Evolutionary conservation across 2,888 invertebrate genomes (phyloP).

Genomic region (Apamea monoglypha): DNA sequence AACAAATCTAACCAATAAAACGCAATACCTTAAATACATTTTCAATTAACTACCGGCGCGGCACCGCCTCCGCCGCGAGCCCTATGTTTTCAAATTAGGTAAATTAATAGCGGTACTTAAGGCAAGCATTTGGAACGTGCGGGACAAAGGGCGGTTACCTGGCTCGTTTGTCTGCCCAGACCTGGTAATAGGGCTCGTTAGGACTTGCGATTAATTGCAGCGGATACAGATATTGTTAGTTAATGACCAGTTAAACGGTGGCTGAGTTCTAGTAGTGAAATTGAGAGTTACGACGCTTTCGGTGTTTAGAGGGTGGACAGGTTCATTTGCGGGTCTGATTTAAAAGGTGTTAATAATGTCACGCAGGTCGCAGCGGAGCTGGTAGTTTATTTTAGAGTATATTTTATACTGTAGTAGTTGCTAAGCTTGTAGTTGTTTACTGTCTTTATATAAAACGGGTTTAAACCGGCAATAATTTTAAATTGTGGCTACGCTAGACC

Average conservation of each 20-base stretch:
- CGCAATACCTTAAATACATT: not conserved
- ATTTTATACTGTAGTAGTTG: not conserved
- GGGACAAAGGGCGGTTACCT: constrained; percentile 44
- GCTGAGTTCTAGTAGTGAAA: constrained; percentile 8
- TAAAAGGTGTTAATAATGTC: constrained; percentile 11
- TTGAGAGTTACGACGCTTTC: not conserved
- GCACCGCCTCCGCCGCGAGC: not conserved
- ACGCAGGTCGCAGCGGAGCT: not conserved
- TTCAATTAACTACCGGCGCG: constrained; percentile 4
- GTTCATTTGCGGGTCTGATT: constrained; percentile 1
- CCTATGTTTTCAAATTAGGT: constrained; percentile 52
- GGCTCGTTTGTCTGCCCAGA: constrained; percentile 47
- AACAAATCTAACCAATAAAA: constrained; percentile 10
- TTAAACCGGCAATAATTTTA: not conserved
- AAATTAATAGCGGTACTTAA: constrained; percentile 57
- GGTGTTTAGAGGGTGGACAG: not conserved
- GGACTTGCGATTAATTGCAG: constrained; percentile 42
- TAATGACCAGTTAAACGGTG: constrained; percentile 34
- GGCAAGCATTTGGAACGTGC: constrained; percentile 36
- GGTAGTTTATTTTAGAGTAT: not conserved
- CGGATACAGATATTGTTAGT: constrained; percentile 52
- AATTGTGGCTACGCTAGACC: not conserved
- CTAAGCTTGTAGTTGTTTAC: not conserved
- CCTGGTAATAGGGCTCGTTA: constrained; percentile 32
- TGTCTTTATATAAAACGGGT: not conserved